A percentile compares a stretch with the other conserved stretches of the same genome.
Conservation (phyloP, 2,797 vertebrate genomes). For the Sphenodon punctatus region DNA sequence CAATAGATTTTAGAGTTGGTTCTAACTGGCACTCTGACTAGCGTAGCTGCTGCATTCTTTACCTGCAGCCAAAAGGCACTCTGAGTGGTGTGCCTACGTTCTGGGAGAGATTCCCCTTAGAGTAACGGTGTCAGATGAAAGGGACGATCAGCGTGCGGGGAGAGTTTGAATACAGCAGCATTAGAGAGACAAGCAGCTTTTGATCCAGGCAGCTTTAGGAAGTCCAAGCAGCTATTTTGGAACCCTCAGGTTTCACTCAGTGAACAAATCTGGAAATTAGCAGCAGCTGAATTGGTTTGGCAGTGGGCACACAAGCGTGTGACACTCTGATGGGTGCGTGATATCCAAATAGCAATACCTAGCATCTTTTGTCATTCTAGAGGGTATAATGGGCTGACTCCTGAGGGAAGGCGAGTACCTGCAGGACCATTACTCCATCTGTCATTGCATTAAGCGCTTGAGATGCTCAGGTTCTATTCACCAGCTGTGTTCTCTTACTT, state of each 20-base stretch:
- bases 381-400: too few species aligned
- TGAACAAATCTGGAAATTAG: too few species aligned
- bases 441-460: too few species aligned
- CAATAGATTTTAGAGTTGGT: slow-evolving; percentile 24
- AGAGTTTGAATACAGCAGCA: accelerated
- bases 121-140: accelerated
- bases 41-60: background rate
- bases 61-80: slow-evolving; percentile 4
- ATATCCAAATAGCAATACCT: too few species aligned
- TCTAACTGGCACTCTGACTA: slow-evolving; percentile 5
- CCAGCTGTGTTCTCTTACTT: too few species aligned
- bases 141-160: accelerated
- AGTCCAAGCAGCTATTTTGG: accelerated
- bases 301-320: too few species aligned
- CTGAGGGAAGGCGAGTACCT: too few species aligned
- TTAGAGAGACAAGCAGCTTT: accelerated
- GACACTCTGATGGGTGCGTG: too few species aligned
- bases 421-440: too few species aligned
- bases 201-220: accelerated
- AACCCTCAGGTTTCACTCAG: accelerated
- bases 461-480: too few species aligned
- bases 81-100: background rate
- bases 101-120: background rate
- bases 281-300: too few species aligned
- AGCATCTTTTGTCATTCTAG: too few species aligned